Evolutionary conservation across 1,140 invertebrate species (phyloP), one percentile per base, ranked within the genome.

Genomic region (Melitaea cinxia): DNA sequence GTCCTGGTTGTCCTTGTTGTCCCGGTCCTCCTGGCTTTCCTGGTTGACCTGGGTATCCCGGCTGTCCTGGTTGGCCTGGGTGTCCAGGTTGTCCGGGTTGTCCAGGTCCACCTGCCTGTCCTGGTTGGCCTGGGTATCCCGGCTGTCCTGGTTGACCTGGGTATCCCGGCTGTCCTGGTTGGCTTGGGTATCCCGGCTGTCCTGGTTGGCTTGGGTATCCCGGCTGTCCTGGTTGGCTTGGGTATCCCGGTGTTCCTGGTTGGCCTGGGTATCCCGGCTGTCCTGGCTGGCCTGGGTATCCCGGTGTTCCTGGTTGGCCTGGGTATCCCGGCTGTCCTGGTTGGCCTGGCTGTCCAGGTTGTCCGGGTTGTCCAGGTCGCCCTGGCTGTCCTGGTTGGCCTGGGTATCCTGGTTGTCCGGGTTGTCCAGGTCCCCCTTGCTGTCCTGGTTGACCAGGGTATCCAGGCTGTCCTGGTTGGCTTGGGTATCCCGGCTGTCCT

Each of bases 401-500:
- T 49, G 61, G 61, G 12, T 63, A 21, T 5, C 66, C 70, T 4
- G 65, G 61, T 33, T 65, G 47, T 55, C 67, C 71, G 62, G 64
- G 70, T 0, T 65, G 42, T 37, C 65, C 68, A 26, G 70, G 67
- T 3, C 24, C 26, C 10, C 73, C 63, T 55, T 65, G 63, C 4
- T 70, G 15, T 4, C 77, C 76, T 9, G 73, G 68, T 60, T 72
- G 60, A 7, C 66, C 72, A 53, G 72, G 75, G 5, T 68, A 17
- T 39, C 73, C 73, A 30, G 69, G 70, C 21, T 68, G 57, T 1
- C 72, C 71, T 42, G 71, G 68, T 45, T 61, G 30, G 1, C 70
- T 70, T 50, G 72, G 68, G 17, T 64, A 39, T 35, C 68, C 68
- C 49, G 61, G 68, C 0, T 70, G 30, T 1, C 68, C 58, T 24